Conservation (phyloP, 2,888 invertebrate genomes). For the Endotricha flammealis region DNA sequence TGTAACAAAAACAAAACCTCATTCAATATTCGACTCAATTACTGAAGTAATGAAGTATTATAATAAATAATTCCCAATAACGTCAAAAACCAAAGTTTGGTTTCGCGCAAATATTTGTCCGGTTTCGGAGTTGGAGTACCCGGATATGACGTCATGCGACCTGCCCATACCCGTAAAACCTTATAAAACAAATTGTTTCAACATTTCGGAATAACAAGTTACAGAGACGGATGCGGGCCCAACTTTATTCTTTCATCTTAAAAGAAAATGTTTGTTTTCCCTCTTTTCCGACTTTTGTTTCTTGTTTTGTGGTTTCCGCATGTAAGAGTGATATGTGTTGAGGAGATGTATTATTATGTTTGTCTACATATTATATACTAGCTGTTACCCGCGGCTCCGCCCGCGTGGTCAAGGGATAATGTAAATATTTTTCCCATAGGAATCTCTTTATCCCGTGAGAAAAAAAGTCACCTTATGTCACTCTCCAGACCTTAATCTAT, state of each 20-base stretch:
- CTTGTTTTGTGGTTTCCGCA: conserved; percentile 1
- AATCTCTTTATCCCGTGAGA: too few relatives aligned
- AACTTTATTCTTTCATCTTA: conserved; percentile 18
- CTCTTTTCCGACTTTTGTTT: conserved; percentile 18
- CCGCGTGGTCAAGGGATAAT: too few relatives aligned
- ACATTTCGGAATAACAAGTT: conserved; percentile 42
- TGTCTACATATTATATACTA: too few relatives aligned
- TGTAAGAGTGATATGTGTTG: conserved; percentile 3
- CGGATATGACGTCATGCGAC: conserved; percentile 32
- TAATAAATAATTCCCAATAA: too few relatives aligned
- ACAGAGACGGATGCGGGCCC: conserved; percentile 19
- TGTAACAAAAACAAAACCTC: too few relatives aligned
- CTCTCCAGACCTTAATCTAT: too few relatives aligned
- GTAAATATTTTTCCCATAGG: too few relatives aligned
- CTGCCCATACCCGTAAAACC: conserved; percentile 31
- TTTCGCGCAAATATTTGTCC: conserved; percentile 27
- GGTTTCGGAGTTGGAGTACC: conserved; percentile 29
- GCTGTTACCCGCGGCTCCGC: too few relatives aligned
- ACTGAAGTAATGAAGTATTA: too few relatives aligned
- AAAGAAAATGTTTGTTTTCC: conserved; percentile 12
- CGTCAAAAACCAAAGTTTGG: conserved; percentile 10
- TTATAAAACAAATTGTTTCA: conserved; percentile 49
- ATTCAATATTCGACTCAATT: too few relatives aligned
- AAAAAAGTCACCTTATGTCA: too few relatives aligned
- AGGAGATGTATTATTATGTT: not conserved